Evolutionary conservation across 1,140 invertebrate genomes (phyloP), one percentile per base, ranked within the genome.

Genomic region (Drosophila busckii): DNA sequence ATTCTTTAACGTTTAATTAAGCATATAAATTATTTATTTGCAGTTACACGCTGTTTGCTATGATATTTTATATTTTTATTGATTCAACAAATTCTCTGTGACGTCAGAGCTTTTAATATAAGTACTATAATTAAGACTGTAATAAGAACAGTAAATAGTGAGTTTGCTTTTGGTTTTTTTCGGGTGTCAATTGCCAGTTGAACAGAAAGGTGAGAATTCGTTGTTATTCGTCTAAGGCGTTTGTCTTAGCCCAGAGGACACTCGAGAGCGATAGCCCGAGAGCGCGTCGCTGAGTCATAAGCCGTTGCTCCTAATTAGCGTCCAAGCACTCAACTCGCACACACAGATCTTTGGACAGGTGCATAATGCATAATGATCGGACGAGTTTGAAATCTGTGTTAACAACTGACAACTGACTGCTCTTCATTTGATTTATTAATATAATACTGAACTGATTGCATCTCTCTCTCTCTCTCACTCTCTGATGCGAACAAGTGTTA

Each of bases 401-500:
- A 76, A 76, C 70, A 70, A 70, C 38, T 66, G 70, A 76, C 70
- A 70, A 64, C 42, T 78, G 66, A 78, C 60, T 48, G 50, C 45
- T 66, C 61, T 78, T 59, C 54, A 67, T 41, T 54, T 60, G 56
- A 66, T 67, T 62, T 78, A 70, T 73, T 76, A 60, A 55, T 46
- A 45, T 42, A 44, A 22, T 52, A n/a, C n/a, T n/a, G n/a, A n/a
- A n/a, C n/a, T n/a, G n/a, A n/a, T n/a, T n/a, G n/a, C n/a, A n/a
- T n/a, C n/a, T n/a, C n/a, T n/a, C n/a, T 15, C 16, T 8, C 8
- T 5, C 2, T 2, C 17, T 8, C n/a, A n/a, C 16, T 29, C 26
- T 15, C 16, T 31, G 19, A 10, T 2, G 6, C 10, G 6, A 1
- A 10, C 25, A 4, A 28, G n/a, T n/a, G n/a, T n/a, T n/a, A n/a